Evolutionary conservation across 2,888 invertebrate genomes (phyloP), one percentile per base, ranked within the genome.

Genomic region (Stegophylla sp.): DNA sequence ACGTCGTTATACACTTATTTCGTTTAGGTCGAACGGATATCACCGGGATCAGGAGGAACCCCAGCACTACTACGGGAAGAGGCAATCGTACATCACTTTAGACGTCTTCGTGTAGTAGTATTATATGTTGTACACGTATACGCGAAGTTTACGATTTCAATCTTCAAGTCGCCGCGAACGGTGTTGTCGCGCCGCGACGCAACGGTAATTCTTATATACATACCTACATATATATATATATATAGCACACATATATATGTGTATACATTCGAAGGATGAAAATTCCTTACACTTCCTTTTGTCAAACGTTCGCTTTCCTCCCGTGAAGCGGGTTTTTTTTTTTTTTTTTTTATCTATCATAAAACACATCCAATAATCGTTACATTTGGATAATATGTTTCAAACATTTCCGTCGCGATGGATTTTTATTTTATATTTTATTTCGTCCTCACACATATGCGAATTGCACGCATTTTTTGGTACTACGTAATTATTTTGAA

Each of bases 1-100:
- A 61, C 56, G 72, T 43, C 10, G 41, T 43, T 43, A 26, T 43
- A 72, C 56, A 73, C 59, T n/a, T 74, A 28, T 74, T 63, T 74
- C 34, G 74, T 74, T 74, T 63, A 20, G 74, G 74, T 63, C 74
- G 74, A 63, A 74, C 10, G 74, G 15, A 48, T 61, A 74, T 48
- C 73, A 28, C 45, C n/a, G 28, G 45, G 45, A 61, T 48, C 63
- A 5, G 61, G 15, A 61, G 61, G 15, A 61, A 5, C 7, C 15
- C 59, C 45, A n/a, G 28, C 48, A n/a, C n/a, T n/a, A n/a, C n/a
- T n/a, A n/a, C n/a, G 4, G 73, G 45, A 73, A 59, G n/a, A n/a
- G 20, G 61, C 59, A 61, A 48, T 74, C 73, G 59, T 74, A 74
- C 74, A 74, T 74, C 74, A 63, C 63, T 74, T 63, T 74, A 45